A percentile compares a stretch with the other conserved stretches of the same genome.
These are phyloP conservation scores for Tetrax tetrax DNA, from an alignment of 2,113 vertebrate genomes.

Conservation along the genomic window DNA sequence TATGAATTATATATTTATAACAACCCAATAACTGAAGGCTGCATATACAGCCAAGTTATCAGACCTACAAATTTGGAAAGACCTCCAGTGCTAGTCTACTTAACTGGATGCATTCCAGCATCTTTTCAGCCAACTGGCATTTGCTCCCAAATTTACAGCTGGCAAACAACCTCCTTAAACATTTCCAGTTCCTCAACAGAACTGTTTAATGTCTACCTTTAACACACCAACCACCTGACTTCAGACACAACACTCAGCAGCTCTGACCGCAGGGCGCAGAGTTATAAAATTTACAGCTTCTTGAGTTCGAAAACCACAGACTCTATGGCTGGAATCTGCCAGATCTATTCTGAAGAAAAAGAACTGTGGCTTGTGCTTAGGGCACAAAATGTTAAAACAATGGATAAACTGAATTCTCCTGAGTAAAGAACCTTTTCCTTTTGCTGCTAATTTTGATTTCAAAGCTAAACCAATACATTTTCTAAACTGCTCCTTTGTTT, in stretches of 20 bases:
- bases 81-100: slow-evolving; percentile 75
- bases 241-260: slow-evolving; percentile 79
- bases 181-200: slow-evolving; percentile 77
- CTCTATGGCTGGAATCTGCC: slow-evolving; percentile 44
- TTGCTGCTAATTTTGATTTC: slow-evolving; percentile 49
- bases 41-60: slow-evolving; percentile 42
- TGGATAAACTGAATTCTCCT: slow-evolving; percentile 28
- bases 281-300: slow-evolving; percentile 85
- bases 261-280: slow-evolving; percentile 71
- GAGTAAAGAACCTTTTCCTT: slow-evolving; percentile 34
- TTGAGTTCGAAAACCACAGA: slow-evolving; percentile 71
- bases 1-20: too few relatives aligned
- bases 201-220: slow-evolving; percentile 81
- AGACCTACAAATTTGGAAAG: slow-evolving; percentile 74
- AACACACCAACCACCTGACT: slow-evolving; percentile 80
- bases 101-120: slow-evolving; percentile 76
- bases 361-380: neutral
- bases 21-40: slow-evolving; percentile 4
- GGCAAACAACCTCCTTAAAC: slow-evolving; percentile 74
- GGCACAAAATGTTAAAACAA: slow-evolving; percentile 47
- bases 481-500: neutral
- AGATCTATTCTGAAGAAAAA: slow-evolving; percentile 10
- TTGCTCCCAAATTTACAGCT: slow-evolving; percentile 80
- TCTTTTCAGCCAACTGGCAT: slow-evolving; percentile 76
- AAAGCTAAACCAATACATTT: slow-evolving; percentile 39